phyloP scores from a whole-genome alignment of 2,888 invertebrate genomes.

The Lasioglossum figueresi region DNA sequence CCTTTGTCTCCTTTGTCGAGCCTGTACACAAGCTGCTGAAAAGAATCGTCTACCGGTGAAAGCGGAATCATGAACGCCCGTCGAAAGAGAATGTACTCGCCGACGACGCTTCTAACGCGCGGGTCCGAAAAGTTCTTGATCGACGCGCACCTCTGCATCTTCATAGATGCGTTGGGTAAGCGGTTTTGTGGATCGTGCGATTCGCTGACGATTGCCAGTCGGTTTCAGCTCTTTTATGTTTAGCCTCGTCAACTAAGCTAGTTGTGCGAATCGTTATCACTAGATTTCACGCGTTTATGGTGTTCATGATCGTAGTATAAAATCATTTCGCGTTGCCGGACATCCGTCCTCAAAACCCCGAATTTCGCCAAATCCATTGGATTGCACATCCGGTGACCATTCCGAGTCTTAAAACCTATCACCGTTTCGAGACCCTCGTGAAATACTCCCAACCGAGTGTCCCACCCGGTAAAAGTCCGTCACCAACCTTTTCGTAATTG shows the following conservation, averaged over 20 bases:
- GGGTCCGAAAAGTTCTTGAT: background rate
- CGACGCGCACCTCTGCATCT: background rate
- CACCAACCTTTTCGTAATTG: too few species aligned
- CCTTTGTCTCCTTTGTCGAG: constrained; percentile 62
- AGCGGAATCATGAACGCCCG: constrained; percentile 58
- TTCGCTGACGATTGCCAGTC: background rate
- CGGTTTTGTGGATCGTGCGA: background rate
- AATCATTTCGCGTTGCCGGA: too few species aligned
- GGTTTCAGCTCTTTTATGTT: background rate
- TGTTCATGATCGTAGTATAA: too few species aligned
- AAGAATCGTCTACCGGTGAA: constrained; percentile 45
- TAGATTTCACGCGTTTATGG: background rate
- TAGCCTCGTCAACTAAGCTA: background rate
- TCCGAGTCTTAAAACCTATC: too few species aligned
- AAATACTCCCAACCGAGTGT: too few species aligned
- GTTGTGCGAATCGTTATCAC: background rate
- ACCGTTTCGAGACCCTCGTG: too few species aligned
- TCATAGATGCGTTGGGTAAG: background rate
- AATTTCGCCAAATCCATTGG: too few species aligned
- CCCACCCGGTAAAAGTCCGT: too few species aligned
- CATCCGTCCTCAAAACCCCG: too few species aligned
- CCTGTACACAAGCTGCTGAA: constrained; percentile 26
- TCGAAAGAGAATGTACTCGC: constrained; percentile 3
- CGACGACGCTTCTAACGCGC: background rate
- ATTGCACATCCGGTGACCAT: too few species aligned